Percentiles rank a stretch among this genome's conserved stretches.
Conservation (phyloP, 1,140 invertebrate species). For the Zaprionus africanus region DNA sequence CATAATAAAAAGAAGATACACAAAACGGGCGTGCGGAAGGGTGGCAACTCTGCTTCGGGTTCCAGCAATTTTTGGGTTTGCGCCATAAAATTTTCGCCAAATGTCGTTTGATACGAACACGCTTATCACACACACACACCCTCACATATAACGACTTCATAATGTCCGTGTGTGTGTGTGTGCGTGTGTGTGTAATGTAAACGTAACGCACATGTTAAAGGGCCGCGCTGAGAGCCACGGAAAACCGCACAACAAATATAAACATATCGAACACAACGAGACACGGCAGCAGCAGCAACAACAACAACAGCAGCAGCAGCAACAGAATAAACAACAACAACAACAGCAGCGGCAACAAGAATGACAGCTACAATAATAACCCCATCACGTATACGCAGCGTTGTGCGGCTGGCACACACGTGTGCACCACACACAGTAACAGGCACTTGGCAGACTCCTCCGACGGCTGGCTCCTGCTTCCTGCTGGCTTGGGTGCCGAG, state of each 20-base stretch:
- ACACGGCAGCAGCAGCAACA: slow-evolving; percentile 45
- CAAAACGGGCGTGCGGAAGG: slow-evolving; percentile 40
- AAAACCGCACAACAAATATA: slow-evolving; percentile 81
- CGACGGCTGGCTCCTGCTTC: slow-evolving; percentile 1
- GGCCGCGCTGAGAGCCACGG: slow-evolving; percentile 46
- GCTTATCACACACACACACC: slow-evolving; percentile 68
- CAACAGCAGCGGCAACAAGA: slow-evolving; percentile 43
- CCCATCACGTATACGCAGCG: slow-evolving; percentile 80
- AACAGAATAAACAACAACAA: slow-evolving; percentile 9
- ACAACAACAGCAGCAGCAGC: slow-evolving; percentile 17
- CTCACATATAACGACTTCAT: slow-evolving; percentile 75
- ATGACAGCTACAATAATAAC: slow-evolving; percentile 76
- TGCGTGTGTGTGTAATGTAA: slow-evolving; percentile 54
- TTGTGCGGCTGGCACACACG: slow-evolving; percentile 74
- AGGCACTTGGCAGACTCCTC: neutral
- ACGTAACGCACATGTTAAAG: slow-evolving; percentile 63
- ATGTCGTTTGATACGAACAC: slow-evolving; percentile 80
- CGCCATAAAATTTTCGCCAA: slow-evolving; percentile 78
- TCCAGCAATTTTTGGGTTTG: slow-evolving; percentile 74
- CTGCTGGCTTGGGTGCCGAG: slow-evolving; percentile 20
- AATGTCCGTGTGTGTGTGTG: slow-evolving; percentile 52
- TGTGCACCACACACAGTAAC: slow-evolving; percentile 33
- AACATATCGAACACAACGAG: slow-evolving; percentile 79
- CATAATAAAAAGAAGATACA: slow-evolving; percentile 81
- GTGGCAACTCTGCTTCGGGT: slow-evolving; percentile 29